phyloP scores from a whole-genome alignment of 2,888 invertebrate genomes.

The Nephrotoma appendiculata region DNA sequence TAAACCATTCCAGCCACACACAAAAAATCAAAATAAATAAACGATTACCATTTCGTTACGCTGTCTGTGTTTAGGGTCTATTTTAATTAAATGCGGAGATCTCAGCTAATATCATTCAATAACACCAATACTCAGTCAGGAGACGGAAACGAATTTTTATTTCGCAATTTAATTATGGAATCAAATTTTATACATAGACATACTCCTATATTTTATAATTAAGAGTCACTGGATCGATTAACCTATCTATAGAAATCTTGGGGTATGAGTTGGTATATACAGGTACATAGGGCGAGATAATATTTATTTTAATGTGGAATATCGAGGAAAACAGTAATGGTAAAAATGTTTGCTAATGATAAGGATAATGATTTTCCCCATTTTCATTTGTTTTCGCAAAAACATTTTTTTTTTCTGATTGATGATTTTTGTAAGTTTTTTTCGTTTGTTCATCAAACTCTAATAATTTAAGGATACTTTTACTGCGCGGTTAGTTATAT shows the following conservation, averaged over 20 bases:
- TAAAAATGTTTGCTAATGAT: too few relatives aligned
- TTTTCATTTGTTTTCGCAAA: too few relatives aligned
- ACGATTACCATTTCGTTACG: not conserved
- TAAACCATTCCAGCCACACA: not conserved
- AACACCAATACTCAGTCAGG: not conserved
- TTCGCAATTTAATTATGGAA: not conserved
- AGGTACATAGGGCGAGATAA: not conserved
- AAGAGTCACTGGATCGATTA: not conserved
- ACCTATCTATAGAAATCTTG: not conserved
- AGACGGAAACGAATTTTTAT: not conserved
- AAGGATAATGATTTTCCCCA: too few relatives aligned
- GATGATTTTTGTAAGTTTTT: too few relatives aligned
- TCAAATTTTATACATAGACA: not conserved
- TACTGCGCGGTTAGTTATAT: too few relatives aligned
- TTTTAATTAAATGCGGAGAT: not conserved
- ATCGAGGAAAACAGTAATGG: too few relatives aligned
- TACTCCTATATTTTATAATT: not conserved
- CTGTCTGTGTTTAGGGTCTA: not conserved
- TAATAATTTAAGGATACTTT: too few relatives aligned
- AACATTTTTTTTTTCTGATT: too few relatives aligned
- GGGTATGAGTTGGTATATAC: not conserved
- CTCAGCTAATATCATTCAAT: not conserved
- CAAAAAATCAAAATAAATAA: not conserved
- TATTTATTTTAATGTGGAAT: too few relatives aligned
- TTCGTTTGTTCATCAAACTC: too few relatives aligned